Conservation (phyloP, 2,888 invertebrate genomes). For the Drosophila setosimentum region DNA sequence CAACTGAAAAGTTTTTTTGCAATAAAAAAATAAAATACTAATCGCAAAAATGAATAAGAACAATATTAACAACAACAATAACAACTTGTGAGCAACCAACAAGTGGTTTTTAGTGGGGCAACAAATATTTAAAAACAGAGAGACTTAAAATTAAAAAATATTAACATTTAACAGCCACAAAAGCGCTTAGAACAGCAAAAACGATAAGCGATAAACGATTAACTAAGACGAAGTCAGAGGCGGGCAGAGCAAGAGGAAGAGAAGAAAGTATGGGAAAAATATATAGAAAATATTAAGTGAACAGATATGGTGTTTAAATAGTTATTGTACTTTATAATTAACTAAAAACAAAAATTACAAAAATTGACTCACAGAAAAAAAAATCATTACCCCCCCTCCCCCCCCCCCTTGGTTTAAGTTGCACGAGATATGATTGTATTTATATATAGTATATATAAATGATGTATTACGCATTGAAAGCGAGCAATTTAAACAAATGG, state of each 20-base stretch:
- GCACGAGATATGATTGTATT: conserved; percentile 77
- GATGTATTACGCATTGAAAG: conserved; percentile 74
- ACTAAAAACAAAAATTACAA: conserved; percentile 52
- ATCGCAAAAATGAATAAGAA: conserved; percentile 50
- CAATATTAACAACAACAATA: conserved; percentile 16
- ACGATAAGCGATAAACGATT: conserved; percentile 19
- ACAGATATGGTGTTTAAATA: conserved; percentile 61
- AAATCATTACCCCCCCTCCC: background rate
- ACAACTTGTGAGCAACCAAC: conserved; percentile 47
- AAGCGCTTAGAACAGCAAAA: conserved; percentile 17
- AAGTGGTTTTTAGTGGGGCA: conserved; percentile 40
- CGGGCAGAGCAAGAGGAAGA: conserved; percentile 9
- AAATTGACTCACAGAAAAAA: conserved; percentile 31
- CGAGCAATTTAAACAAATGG: conserved; percentile 63
- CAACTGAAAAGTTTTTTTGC: conserved; percentile 57
- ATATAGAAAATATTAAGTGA: conserved; percentile 27
- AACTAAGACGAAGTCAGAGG: conserved; percentile 27
- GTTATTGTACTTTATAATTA: conserved; percentile 73
- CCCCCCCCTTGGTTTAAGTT: conserved; percentile 60
- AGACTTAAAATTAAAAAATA: conserved; percentile 56
- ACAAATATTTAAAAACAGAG: conserved; percentile 37
- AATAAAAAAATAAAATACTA: conserved; percentile 52
- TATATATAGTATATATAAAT: conserved; percentile 72
- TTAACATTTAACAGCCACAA: conserved; percentile 13
- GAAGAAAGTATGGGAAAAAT: conserved; percentile 1